A percentile compares a stretch with the other conserved stretches of the same genome.
Conservation (phyloP, 2,113 vertebrate genomes). For the Paedocypris sp. region DNA sequence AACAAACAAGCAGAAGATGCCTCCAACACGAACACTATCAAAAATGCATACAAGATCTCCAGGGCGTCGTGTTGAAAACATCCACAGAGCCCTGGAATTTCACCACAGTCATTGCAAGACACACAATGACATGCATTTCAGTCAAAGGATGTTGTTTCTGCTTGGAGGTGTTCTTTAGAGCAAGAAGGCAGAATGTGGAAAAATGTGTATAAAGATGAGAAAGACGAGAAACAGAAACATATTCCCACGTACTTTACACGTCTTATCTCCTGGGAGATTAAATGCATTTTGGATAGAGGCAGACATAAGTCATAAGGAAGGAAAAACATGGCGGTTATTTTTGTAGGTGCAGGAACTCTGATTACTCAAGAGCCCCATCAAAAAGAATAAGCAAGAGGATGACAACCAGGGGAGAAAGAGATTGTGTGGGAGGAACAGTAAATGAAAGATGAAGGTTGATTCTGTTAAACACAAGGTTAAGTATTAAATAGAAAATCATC, state of each 20-base stretch:
- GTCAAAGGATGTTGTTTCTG: neutral
- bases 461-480: neutral
- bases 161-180: conserved; percentile 4
- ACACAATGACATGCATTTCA: neutral
- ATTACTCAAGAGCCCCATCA: conserved; percentile 25
- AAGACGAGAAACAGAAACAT: neutral
- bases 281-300: neutral
- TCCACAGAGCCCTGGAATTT: neutral
- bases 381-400: conserved; percentile 10
- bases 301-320: neutral
- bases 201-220: neutral
- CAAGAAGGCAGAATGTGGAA: neutral
- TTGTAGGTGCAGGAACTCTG: conserved; percentile 15
- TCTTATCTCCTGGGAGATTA: neutral
- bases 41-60: conserved; percentile 3
- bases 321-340: neutral
- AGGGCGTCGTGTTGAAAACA: neutral
- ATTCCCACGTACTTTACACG: neutral
- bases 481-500: neutral
- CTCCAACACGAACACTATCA: neutral
- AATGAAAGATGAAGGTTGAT: conserved; percentile 14
- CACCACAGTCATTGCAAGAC: neutral
- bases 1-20: conserved; percentile 9
- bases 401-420: neutral
- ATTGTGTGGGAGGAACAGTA: conserved; percentile 9